Base-by-base conservation (phyloP, 2,797 vertebrate genomes). In the Lates japonicus region DNA sequence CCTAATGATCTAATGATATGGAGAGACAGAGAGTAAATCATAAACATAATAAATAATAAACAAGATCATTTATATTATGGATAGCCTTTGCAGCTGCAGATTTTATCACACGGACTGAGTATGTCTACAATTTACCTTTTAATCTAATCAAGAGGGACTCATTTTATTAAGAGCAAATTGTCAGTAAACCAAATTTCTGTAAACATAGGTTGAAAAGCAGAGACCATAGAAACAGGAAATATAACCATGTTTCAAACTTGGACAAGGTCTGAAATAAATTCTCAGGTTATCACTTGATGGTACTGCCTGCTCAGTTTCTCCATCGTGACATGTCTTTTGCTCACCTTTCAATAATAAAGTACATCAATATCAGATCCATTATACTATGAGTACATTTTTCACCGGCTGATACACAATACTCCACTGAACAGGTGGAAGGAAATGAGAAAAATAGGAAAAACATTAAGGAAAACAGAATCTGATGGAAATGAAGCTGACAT, bases 341-440 rank as follows among this genome's bases (percentile, higher is more conserved):
- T 81, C 64, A 72, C 55, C 33, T n/a, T 63, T 77, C 12, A 54
- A n/a, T n/a, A 20, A 80, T n/a, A 57, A 35, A 61, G 14, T 17
- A 57, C 16, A 76, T 71, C 41, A 68, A 52, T 44, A 87, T 74
- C 57, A 82, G 62, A 78, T 82, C 73, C 69, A 65, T 70, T 58
- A 42, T 79, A 70, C 35, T 44, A 68, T 70, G 44, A 84, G 33
- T 76, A 64, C 44, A 42, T 66, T 89, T 87, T 58, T 17, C 67
- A 46, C 57, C 60, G n/a, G 14, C n/a, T 78, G 67, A 78, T 66
- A 77, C 46, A 37, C 62, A 75, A 69, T 84, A 0, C 95, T 95
- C 92, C 92, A 90, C 44, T 64, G 8, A 84, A 87, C 85, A 93
- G 87, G 90, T 90, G n/a, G 90, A 82, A 86, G 80, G 77, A 83